Evolutionary conservation across 1,140 invertebrate species (phyloP).

Genomic region (Scaptomyza pallida): DNA sequence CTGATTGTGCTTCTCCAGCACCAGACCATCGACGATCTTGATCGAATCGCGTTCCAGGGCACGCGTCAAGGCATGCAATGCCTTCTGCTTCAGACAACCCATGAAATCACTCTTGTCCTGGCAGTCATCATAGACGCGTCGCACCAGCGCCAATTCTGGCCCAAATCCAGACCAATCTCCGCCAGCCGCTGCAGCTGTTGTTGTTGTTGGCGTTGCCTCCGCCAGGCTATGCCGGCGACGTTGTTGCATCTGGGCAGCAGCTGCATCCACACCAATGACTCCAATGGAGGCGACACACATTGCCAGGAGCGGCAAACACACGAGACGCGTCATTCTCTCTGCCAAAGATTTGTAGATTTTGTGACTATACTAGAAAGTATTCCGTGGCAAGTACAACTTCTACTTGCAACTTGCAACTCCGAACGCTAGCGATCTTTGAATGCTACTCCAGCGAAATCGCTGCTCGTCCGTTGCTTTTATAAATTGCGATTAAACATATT

Average conservation of each 20-base stretch:
- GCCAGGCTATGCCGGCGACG: constrained; percentile 39
- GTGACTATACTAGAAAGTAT: not conserved
- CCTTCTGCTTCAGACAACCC: constrained; percentile 86
- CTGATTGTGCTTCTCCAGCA: constrained; percentile 85
- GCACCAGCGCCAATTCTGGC: constrained; percentile 66
- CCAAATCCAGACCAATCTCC: constrained; percentile 73
- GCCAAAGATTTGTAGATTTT: constrained; percentile 1
- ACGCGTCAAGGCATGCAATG: constrained; percentile 85
- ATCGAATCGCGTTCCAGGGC: constrained; percentile 86
- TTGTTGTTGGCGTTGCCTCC: not conserved
- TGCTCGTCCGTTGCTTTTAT: constrained; percentile 71
- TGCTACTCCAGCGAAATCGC: constrained; percentile 80
- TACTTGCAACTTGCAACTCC: constrained; percentile 36
- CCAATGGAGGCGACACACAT: constrained; percentile 37
- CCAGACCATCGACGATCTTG: constrained; percentile 86
- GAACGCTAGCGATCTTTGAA: constrained; percentile 52
- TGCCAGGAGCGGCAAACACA: constrained; percentile 65
- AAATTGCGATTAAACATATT: constrained; percentile 55
- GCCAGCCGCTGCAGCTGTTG: constrained; percentile 1
- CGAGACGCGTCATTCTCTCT: constrained; percentile 55
- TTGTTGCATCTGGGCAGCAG: constrained; percentile 32
- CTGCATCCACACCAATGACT: constrained; percentile 20
- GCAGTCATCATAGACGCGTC: constrained; percentile 87
- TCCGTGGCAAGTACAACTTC: constrained; percentile 11
- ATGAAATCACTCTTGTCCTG: constrained; percentile 86